Percentiles rank a stretch among this genome's conserved stretches.
Conservation (phyloP, 1,140 invertebrate species). For the Drosophila navojoa region DNA sequence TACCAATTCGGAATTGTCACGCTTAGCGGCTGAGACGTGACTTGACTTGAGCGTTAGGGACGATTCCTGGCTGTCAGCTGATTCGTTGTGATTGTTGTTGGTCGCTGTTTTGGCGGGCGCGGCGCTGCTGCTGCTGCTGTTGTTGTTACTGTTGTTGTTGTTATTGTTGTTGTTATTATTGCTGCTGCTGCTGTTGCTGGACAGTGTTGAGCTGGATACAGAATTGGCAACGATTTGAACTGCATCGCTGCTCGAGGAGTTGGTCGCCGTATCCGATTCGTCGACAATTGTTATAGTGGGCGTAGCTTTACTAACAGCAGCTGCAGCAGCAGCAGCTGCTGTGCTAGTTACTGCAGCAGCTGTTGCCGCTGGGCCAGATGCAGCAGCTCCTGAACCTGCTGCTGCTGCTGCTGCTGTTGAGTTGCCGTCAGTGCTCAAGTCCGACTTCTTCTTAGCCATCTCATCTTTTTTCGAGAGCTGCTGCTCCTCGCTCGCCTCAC, state of each 20-base stretch:
- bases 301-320: background rate
- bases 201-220: conserved; percentile 12
- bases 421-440: background rate
- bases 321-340: background rate
- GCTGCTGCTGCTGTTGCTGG: conserved; percentile 1
- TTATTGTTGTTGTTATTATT: background rate
- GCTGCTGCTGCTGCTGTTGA: background rate
- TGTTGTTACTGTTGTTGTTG: conserved; percentile 4
- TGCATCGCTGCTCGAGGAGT: conserved; percentile 53
- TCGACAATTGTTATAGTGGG: conserved; percentile 70
- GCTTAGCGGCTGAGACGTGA: conserved; percentile 30
- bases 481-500: background rate
- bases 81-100: conserved; percentile 42
- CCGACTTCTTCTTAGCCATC: background rate
- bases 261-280: conserved; percentile 67
- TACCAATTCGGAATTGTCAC: conserved; percentile 53
- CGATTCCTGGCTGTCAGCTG: conserved; percentile 38
- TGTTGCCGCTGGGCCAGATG: background rate
- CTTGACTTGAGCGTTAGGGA: conserved; percentile 30
- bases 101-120: conserved; percentile 35
- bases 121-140: conserved; percentile 1
- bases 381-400: background rate
- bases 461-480: background rate
- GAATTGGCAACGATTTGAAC: conserved; percentile 5
- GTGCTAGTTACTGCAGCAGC: background rate